These are phyloP conservation scores for Charina bottae DNA, from an alignment of 2,113 vertebrate genomes.

Conservation along the genomic window DNA sequence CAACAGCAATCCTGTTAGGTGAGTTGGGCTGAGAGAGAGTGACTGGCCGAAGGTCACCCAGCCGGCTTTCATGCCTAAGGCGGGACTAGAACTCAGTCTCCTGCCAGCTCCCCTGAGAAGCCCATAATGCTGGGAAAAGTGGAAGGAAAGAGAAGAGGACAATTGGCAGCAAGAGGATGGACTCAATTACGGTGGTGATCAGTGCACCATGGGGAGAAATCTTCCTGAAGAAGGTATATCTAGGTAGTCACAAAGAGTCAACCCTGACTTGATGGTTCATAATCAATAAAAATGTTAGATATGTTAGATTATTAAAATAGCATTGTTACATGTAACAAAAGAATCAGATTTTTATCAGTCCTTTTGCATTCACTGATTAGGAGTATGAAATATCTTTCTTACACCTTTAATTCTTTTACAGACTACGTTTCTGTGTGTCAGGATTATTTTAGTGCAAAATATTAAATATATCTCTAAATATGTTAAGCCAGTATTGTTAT, in stretches of 20 bases:
- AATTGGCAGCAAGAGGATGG: background rate
- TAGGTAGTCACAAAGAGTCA: background rate
- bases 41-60: too few relatives aligned
- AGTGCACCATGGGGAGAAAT: background rate
- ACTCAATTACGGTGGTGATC: background rate
- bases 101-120: background rate
- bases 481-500: background rate
- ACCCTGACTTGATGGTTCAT: background rate
- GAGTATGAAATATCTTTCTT: slow-evolving; percentile 1
- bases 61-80: too few relatives aligned
- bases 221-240: background rate
- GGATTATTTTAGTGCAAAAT: background rate
- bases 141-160: background rate
- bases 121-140: background rate
- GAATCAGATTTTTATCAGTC: background rate
- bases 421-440: background rate
- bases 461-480: slow-evolving; percentile 1
- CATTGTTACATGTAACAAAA: background rate
- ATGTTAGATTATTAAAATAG: background rate
- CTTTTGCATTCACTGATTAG: background rate
- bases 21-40: too few relatives aligned
- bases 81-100: too few relatives aligned
- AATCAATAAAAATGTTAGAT: background rate
- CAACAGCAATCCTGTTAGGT: too few relatives aligned
- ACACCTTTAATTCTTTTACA: slow-evolving; percentile 30